phyloP scores from a whole-genome alignment of 1,140 invertebrate species.

The Linepithema humile region DNA sequence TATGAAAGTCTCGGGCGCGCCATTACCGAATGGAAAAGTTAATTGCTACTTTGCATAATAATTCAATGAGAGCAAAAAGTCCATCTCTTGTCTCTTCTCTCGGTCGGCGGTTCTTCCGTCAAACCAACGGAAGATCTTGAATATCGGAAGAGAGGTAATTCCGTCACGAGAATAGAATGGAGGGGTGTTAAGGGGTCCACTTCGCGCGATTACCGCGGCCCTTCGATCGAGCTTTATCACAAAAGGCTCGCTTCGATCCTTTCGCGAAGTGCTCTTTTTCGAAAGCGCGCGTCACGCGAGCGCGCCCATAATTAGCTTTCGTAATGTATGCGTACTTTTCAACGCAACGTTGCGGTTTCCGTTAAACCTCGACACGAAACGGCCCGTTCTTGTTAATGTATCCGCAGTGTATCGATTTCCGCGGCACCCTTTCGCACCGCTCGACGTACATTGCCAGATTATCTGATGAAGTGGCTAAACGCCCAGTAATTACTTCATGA shows the following conservation, averaged over 20 bases:
- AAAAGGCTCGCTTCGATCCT: not conserved
- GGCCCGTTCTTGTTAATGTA: constrained; percentile 39
- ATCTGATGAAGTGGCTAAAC: constrained; percentile 26
- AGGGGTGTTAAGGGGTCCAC: constrained; percentile 31
- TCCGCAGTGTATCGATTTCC: constrained; percentile 44
- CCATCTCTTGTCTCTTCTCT: constrained; percentile 43
- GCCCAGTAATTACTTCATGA: not conserved
- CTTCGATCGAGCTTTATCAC: constrained; percentile 37
- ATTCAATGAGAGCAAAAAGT: constrained; percentile 71
- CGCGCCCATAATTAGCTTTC: constrained; percentile 26
- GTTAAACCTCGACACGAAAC: constrained; percentile 42
- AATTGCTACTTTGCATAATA: constrained; percentile 79
- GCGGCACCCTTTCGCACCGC: not conserved
- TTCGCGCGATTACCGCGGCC: constrained; percentile 60
- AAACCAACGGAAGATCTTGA: constrained; percentile 48
- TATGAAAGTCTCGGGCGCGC: constrained; percentile 60
- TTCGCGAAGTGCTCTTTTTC: not conserved
- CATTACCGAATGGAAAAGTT: constrained; percentile 71
- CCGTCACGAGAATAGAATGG: constrained; percentile 47
- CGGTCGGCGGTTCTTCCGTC: constrained; percentile 19
- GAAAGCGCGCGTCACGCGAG: constrained; percentile 19
- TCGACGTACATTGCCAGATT: constrained; percentile 21
- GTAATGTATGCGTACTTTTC: constrained; percentile 45
- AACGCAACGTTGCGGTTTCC: constrained; percentile 31
- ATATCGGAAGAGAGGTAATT: constrained; percentile 66